phyloP scores from a whole-genome alignment of 2,888 invertebrate species.

The Dermolepida albohirtum region DNA sequence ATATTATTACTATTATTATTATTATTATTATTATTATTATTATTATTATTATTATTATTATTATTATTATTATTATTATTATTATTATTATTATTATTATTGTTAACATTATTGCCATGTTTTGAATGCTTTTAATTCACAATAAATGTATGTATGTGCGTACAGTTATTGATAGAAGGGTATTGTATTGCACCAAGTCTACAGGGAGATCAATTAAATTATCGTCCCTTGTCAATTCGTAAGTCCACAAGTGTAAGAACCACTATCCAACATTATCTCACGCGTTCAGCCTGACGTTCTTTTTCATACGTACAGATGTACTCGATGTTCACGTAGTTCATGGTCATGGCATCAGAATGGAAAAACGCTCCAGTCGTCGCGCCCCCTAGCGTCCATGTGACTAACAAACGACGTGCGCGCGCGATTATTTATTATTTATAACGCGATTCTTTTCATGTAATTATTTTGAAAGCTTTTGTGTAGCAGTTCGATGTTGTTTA shows the following conservation, averaged over 20 bases:
- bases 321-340: constrained; percentile 10
- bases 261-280: constrained; percentile 19
- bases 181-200: constrained; percentile 28
- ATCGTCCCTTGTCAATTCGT: constrained; percentile 46
- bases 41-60: no score
- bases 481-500: constrained; percentile 47
- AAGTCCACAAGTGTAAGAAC: constrained; percentile 14
- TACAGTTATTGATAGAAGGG: no score
- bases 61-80: no score
- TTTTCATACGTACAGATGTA: constrained; percentile 7
- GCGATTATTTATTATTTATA: constrained; percentile 54
- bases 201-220: constrained; percentile 51
- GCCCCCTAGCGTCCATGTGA: constrained; percentile 42
- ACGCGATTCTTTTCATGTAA: constrained; percentile 52
- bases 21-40: no score
- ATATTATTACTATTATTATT: no score
- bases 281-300: constrained; percentile 23
- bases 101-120: no score
- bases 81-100: no score
- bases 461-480: constrained; percentile 55
- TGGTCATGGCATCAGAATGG: neutral
- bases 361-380: constrained; percentile 13
- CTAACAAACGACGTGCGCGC: constrained; percentile 39
- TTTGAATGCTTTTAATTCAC: no score
- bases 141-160: no score